Base-by-base conservation (phyloP, 2,797 vertebrate genomes). In the Paedocypris micromegethes region DNA sequence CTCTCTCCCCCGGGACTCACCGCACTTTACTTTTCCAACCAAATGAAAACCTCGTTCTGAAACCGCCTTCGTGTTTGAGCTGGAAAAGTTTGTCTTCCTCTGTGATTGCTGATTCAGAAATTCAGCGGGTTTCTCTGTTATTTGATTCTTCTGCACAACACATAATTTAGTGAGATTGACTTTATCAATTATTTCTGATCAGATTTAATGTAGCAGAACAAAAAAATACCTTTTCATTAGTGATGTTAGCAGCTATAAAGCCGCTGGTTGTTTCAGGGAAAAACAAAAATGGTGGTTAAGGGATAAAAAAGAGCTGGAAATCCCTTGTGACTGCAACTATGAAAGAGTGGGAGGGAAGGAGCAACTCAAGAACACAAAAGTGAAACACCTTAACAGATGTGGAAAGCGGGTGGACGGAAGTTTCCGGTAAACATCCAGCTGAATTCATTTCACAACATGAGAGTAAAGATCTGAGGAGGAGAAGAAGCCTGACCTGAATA, bases 21-120 rank as follows among this genome's bases (percentile, higher is more conserved):
- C 65, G 9, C 53, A 23, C 79, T 23, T 81, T 84, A 76, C 50
- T 75, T 83, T 81, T 84, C 82, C 82, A 81, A 78, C 70, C 73
- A 78, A 79, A 83, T 70, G 74, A 51, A 81, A 84, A 76, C 75
- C 75, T 68, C 70, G 73, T 79, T 64, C 51, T 54, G 79, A 75
- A 75, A 73, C 64, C 64, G 60, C 49, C 58, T 49, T 70, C 39
- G n/a, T 79, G 76, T 65, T 77, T 73, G 54, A 70, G 78, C 79
- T 81, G 75, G 79, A 82, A 75, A 63, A 71, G 80, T 78, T 83
- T 80, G 42, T 23, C 23, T 23, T 23, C 78, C 66, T 66, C 71
- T 74, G 79, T 81, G 82, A 82, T 83, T 77, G 59, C 70, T 63
- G 72, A 61, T 68, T 73, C 72, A 71, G 80, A 82, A 72, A 76